phyloP scores from a whole-genome alignment of 1,140 invertebrate species.

The Maniola jurtina region DNA sequence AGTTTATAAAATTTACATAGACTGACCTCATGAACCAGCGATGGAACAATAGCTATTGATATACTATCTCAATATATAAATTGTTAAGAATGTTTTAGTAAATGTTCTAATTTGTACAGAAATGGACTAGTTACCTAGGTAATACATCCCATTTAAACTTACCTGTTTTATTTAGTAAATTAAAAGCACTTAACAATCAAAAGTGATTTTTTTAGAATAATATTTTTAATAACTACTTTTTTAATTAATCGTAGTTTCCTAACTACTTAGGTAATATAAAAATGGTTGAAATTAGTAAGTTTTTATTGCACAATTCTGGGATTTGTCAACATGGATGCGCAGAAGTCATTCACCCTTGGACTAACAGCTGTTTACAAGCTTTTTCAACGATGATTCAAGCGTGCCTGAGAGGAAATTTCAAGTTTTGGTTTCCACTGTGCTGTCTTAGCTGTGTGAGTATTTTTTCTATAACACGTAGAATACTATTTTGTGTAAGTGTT shows the following conservation, averaged over 20 bases:
- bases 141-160: not conserved
- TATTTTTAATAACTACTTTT: not conserved
- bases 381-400: slow-evolving; percentile 38
- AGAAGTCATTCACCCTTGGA: slow-evolving; percentile 54
- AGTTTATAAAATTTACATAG: slow-evolving; percentile 15
- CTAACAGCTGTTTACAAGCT: slow-evolving; percentile 47
- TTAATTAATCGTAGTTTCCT: no score
- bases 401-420: slow-evolving; percentile 41
- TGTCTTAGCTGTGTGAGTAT: slow-evolving; percentile 45
- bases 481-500: not conserved
- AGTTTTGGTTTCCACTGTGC: slow-evolving; percentile 48
- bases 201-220: not conserved
- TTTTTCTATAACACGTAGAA: not conserved
- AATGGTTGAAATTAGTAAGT: slow-evolving; percentile 64
- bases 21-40: slow-evolving; percentile 22
- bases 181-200: not conserved
- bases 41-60: slow-evolving; percentile 15
- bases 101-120: not conserved
- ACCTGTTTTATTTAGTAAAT: not conserved
- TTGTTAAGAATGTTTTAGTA: not conserved
- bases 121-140: not conserved
- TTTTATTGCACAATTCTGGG: slow-evolving; percentile 25
- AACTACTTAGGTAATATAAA: slow-evolving; percentile 2
- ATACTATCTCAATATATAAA: not conserved
- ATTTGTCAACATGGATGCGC: slow-evolving; percentile 5